phyloP scores from a whole-genome alignment of 2,797 vertebrate genomes.

The Anas georgica region DNA sequence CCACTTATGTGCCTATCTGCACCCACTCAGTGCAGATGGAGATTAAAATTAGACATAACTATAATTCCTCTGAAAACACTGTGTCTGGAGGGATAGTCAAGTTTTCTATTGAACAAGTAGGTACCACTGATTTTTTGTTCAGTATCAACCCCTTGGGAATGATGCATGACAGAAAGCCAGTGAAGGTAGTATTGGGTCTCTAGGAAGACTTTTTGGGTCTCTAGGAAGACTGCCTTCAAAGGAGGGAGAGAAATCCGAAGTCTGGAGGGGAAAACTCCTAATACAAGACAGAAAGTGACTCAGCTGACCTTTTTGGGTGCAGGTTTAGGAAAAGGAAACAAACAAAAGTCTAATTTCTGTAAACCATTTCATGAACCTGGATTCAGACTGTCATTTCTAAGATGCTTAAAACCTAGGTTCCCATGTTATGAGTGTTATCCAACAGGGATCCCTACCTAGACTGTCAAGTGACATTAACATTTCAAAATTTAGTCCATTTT shows the following conservation, averaged over 20 bases:
- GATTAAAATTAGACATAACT: not conserved
- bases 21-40: not conserved
- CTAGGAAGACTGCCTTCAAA: not conserved
- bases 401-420: not conserved
- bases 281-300: not conserved
- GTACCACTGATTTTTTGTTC: not conserved
- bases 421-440: accelerated
- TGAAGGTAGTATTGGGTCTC: not conserved
- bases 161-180: not conserved
- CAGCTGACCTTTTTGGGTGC: not conserved
- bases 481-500: not conserved
- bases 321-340: not conserved
- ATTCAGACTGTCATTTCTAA: not conserved
- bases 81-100: not conserved
- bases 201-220: not conserved
- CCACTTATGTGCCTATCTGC: not conserved
- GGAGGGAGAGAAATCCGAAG: not conserved
- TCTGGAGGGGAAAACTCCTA: not conserved
- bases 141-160: not conserved
- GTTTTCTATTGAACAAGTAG: not conserved
- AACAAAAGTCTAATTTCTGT: not conserved
- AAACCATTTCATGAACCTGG: not conserved
- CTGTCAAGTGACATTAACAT: not conserved
- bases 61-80: not conserved
- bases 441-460: not conserved